Conservation (phyloP, 1,140 invertebrate species). For the Papilio glaucus region DNA sequence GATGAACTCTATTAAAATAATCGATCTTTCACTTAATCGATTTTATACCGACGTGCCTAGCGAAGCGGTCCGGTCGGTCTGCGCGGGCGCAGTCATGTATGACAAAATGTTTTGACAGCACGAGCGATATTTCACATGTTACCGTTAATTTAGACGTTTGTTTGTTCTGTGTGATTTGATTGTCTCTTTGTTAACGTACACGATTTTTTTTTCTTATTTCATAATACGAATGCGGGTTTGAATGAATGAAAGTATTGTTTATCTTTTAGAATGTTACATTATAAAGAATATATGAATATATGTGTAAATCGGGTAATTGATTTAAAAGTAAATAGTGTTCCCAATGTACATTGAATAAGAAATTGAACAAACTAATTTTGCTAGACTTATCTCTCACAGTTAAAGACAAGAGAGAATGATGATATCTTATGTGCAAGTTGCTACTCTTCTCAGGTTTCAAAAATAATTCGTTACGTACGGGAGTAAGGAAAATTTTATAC, state of each 20-base stretch:
- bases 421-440: too few species aligned
- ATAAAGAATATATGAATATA: too few species aligned
- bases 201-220: background rate
- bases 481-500: too few species aligned
- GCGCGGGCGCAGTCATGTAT: background rate
- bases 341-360: too few species aligned
- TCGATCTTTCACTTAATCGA: background rate
- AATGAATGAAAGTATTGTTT: background rate
- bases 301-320: too few species aligned
- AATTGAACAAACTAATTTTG: too few species aligned
- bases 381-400: too few species aligned
- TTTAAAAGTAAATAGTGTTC: too few species aligned
- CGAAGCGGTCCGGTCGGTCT: background rate
- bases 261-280: background rate
- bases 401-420: too few species aligned
- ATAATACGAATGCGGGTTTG: background rate
- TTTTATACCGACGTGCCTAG: background rate
- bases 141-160: constrained; percentile 8
- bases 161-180: background rate
- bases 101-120: constrained; percentile 18
- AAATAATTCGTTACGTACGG: too few species aligned
- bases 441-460: too few species aligned
- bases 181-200: background rate
- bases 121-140: constrained; percentile 4
- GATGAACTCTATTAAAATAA: too few species aligned